Conservation (phyloP, 2,113 vertebrate species). For the Pheucticus melanocephalus region DNA sequence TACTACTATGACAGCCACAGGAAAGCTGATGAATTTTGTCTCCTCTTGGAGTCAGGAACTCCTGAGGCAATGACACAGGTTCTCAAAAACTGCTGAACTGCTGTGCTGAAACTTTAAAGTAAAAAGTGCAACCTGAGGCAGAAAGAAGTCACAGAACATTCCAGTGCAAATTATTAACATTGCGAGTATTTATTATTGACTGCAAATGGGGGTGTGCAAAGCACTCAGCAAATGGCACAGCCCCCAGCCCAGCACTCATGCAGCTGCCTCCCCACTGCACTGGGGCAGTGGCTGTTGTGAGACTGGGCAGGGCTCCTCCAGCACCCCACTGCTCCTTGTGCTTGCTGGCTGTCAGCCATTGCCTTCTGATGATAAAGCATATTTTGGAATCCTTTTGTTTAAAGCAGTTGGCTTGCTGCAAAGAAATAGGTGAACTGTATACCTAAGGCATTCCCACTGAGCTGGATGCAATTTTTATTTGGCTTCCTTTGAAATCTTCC, state of each 20-base stretch:
- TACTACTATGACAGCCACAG: not conserved
- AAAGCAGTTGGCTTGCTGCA: not conserved
- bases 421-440: slow-evolving; percentile 14
- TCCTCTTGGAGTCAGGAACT: not conserved
- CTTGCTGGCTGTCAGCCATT: not conserved
- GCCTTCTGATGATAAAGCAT: not conserved
- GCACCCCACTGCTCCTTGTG: not conserved
- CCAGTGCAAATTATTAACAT: not conserved
- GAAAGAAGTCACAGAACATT: slow-evolving; percentile 7
- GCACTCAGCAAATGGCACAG: rapidly evolving
- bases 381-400: slow-evolving; percentile 5
- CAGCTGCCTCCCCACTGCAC: not conserved
- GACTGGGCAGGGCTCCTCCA: not conserved
- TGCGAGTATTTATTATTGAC: not conserved
- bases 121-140: not conserved
- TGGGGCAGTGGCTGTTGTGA: too few relatives aligned
- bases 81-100: slow-evolving; percentile 30
- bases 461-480: not conserved
- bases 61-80: not conserved
- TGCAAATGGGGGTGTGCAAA: not conserved
- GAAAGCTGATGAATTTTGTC: not conserved
- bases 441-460: slow-evolving; percentile 21
- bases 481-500: slow-evolving; percentile 5
- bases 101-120: not conserved
- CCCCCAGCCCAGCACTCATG: rapidly evolving